phyloP scores from a whole-genome alignment of 2,113 vertebrate genomes.

The Cryptotis parvus region DNA sequence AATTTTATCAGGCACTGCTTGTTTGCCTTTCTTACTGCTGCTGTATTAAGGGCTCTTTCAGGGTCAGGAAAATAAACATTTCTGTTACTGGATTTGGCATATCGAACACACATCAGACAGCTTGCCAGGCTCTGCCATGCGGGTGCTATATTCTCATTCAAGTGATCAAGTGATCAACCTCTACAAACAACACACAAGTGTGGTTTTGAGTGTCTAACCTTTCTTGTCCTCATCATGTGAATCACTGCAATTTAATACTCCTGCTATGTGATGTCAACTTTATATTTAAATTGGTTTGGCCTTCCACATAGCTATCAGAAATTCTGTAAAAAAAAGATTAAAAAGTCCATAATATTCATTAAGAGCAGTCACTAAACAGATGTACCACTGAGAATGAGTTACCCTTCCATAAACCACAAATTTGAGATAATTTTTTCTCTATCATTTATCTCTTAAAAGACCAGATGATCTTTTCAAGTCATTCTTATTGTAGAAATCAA shows the following conservation, averaged over 20 bases:
- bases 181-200: no score
- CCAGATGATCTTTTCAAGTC: neutral
- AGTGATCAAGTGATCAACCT: no score
- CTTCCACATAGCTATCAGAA: neutral
- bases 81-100: no score
- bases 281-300: neutral
- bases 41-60: no score
- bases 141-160: no score
- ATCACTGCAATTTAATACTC: neutral
- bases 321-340: neutral
- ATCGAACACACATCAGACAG: no score
- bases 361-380: neutral
- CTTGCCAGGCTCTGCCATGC: no score
- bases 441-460: neutral
- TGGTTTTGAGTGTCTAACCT: neutral
- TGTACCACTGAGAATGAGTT: neutral
- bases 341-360: neutral
- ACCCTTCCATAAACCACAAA: neutral
- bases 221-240: neutral
- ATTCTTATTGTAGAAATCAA: slow-evolving; percentile 38
- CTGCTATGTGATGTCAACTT: neutral
- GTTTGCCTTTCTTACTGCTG: no score
- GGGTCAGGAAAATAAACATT: no score
- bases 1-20: no score
- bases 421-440: neutral